phyloP scores from a whole-genome alignment of 2,888 invertebrate genomes.

The Ophion obscuratus region DNA sequence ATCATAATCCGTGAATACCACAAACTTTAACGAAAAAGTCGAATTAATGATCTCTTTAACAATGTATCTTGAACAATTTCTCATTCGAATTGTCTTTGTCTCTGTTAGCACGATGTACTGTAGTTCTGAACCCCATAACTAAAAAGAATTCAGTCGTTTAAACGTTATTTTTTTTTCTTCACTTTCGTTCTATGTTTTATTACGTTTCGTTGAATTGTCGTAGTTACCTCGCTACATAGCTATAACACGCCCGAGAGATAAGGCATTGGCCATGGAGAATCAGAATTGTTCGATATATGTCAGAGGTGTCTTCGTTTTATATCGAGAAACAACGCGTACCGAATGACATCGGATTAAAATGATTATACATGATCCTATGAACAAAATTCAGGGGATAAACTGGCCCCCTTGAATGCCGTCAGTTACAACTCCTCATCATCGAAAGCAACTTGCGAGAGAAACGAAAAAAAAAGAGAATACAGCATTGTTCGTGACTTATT shows the following conservation, averaged over 20 bases:
- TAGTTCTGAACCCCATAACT: slow-evolving; percentile 41
- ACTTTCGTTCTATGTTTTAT: slow-evolving; percentile 24
- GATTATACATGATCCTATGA: slow-evolving; percentile 33
- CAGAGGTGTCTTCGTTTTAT: slow-evolving; percentile 54
- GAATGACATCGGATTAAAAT: slow-evolving; percentile 35
- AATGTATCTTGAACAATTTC: slow-evolving; percentile 17
- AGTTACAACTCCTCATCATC: slow-evolving; percentile 63
- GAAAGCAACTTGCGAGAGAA: slow-evolving; percentile 63
- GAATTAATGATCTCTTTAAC: slow-evolving; percentile 7
- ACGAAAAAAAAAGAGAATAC: slow-evolving; percentile 46
- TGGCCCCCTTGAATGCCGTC: slow-evolving; percentile 68
- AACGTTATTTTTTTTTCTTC: slow-evolving; percentile 19
- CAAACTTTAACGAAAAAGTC: neutral
- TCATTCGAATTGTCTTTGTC: neutral
- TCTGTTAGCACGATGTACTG: slow-evolving; percentile 17
- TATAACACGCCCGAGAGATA: slow-evolving; percentile 42
- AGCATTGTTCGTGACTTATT: slow-evolving; percentile 68
- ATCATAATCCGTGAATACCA: neutral
- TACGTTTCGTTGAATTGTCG: slow-evolving; percentile 35
- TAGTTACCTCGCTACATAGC: slow-evolving; percentile 58
- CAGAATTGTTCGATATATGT: slow-evolving; percentile 46
- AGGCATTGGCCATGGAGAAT: slow-evolving; percentile 56
- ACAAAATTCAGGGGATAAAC: slow-evolving; percentile 61
- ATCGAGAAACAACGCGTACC: slow-evolving; percentile 45
- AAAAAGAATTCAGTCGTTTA: slow-evolving; percentile 52